phyloP scores from a whole-genome alignment of 2,797 vertebrate genomes.

The Siniperca scherzeri region DNA sequence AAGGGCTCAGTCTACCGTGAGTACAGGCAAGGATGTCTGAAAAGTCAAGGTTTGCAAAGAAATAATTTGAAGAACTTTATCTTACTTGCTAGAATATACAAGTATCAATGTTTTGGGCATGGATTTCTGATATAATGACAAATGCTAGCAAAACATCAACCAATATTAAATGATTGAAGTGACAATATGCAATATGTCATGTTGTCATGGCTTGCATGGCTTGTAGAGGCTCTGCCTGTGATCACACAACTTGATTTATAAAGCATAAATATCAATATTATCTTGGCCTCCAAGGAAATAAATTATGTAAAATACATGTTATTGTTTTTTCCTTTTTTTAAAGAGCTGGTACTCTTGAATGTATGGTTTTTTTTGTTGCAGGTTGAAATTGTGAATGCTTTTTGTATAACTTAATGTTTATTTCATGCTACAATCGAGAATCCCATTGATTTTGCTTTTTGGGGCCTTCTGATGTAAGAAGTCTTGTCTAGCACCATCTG shows the following conservation, averaged over 20 bases:
- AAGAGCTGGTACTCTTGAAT: background rate
- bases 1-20: constrained; percentile 51
- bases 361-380: background rate
- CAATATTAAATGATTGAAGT: background rate
- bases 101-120: background rate
- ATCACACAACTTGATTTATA: constrained; percentile 1
- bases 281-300: background rate
- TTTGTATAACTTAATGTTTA: background rate
- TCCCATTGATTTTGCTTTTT: constrained; percentile 7
- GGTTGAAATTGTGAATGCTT: background rate
- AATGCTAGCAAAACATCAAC: background rate
- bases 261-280: background rate
- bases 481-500: background rate
- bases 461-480: background rate
- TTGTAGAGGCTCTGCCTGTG: background rate
- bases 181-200: background rate
- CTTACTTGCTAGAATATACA: background rate
- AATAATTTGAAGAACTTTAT: constrained; percentile 27
- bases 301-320: background rate
- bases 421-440: background rate
- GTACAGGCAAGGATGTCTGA: background rate
- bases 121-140: background rate
- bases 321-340: background rate
- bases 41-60: constrained; percentile 28
- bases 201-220: background rate